A percentile compares a stretch with the other conserved stretches of the same genome.
phyloP scores from a whole-genome alignment of 2,797 vertebrate species.

The Smutsia gigantea region DNA sequence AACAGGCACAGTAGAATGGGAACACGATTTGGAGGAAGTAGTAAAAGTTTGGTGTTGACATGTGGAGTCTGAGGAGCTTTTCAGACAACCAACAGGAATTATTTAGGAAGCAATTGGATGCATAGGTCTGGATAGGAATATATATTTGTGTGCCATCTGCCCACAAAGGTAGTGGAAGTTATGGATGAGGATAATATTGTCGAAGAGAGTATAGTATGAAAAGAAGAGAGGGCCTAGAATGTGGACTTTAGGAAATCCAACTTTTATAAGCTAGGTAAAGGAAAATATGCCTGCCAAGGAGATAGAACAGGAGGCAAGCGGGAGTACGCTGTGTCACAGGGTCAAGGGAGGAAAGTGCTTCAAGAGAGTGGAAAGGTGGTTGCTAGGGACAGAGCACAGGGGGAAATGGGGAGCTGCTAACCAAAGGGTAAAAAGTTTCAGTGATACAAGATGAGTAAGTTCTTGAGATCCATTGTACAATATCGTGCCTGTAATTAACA shows the following conservation, averaged over 20 bases:
- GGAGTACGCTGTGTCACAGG: not conserved
- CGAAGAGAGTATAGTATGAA: not conserved
- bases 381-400: not conserved
- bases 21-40: not conserved
- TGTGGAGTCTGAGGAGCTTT: constrained; percentile 17
- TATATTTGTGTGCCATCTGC: not conserved
- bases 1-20: not conserved
- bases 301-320: not conserved
- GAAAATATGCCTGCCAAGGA: not conserved
- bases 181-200: not conserved
- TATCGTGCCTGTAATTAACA: not conserved
- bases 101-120: not conserved
- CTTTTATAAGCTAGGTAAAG: not conserved
- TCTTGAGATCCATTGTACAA: not conserved
- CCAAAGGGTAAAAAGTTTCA: not conserved
- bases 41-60: constrained; percentile 23
- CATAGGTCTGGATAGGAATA: not conserved
- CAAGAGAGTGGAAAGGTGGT: not conserved
- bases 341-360: constrained; percentile 8
- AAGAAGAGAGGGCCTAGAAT: not conserved
- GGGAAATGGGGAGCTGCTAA: not conserved
- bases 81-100: not conserved
- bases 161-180: constrained; percentile 38
- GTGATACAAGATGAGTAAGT: not conserved
- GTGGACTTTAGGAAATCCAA: constrained; percentile 33